phyloP scores from a whole-genome alignment of 2,113 vertebrate genomes.

The Rhombomys opimus region DNA sequence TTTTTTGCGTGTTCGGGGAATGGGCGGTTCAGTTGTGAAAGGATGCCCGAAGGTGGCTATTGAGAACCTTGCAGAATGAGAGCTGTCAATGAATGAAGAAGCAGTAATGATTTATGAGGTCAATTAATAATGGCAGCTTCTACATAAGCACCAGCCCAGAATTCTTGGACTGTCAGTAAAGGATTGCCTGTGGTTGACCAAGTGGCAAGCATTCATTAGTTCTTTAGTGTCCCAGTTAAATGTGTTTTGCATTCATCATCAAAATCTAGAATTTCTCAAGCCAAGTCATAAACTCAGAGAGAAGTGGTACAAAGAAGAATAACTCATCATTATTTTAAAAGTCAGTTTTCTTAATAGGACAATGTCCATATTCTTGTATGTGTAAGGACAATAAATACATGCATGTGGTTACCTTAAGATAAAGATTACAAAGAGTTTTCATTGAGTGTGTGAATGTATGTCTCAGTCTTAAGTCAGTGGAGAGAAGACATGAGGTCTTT shows the following conservation, averaged over 20 bases:
- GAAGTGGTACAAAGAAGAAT: background rate
- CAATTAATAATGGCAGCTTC: conserved; percentile 44
- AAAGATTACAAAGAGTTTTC: background rate
- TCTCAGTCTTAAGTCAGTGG: background rate
- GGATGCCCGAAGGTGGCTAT: background rate
- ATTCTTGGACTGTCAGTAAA: conserved; percentile 17
- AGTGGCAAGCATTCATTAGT: background rate
- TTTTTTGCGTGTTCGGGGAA: background rate
- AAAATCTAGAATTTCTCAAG: conserved; percentile 53
- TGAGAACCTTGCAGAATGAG: background rate
- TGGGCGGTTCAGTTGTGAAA: background rate
- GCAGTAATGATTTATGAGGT: conserved; percentile 6
- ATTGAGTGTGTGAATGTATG: background rate
- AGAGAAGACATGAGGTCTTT: background rate
- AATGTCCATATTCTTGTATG: background rate
- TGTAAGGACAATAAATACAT: background rate
- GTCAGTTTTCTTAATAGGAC: background rate
- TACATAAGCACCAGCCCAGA: background rate
- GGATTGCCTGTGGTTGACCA: background rate
- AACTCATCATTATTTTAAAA: background rate
- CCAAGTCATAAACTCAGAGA: conserved; percentile 32
- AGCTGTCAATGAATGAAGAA: background rate
- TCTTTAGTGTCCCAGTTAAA: conserved; percentile 22
- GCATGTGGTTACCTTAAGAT: background rate
- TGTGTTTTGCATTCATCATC: conserved; percentile 43